Conservation (phyloP, 2,797 vertebrate species). For the Hoplostethus atlanticus region DNA sequence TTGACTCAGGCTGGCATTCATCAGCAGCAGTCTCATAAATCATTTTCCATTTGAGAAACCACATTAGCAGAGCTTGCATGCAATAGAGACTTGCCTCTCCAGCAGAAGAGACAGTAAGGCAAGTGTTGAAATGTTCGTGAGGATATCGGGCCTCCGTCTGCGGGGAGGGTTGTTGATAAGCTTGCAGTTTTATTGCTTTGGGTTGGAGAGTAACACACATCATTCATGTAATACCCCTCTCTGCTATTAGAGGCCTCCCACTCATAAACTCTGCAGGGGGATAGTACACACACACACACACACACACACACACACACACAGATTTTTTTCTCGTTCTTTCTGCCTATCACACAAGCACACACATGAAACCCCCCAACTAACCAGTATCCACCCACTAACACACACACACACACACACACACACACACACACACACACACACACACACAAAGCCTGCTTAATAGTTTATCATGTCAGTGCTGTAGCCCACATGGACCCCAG, state of each 20-base stretch:
- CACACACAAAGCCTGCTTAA: slow-evolving; percentile 49
- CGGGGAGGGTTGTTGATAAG: slow-evolving; percentile 21
- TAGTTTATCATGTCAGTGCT: slow-evolving; percentile 59
- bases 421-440: slow-evolving; percentile 6
- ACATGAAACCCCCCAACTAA: slow-evolving; percentile 24
- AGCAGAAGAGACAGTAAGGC: background rate
- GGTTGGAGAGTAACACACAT: slow-evolving; percentile 45
- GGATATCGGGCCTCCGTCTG: background rate
- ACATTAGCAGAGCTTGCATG: too few relatives aligned
- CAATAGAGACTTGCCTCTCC: background rate
- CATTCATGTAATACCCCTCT: slow-evolving; percentile 46
- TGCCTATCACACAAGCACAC: slow-evolving; percentile 37
- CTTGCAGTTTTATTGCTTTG: slow-evolving; percentile 29
- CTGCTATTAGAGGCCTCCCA: slow-evolving; percentile 61
- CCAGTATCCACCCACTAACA: slow-evolving; percentile 22
- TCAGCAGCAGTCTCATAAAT: background rate
- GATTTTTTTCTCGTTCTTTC: slow-evolving; percentile 50
- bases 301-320: slow-evolving; percentile 27
- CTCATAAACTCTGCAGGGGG: slow-evolving; percentile 57
- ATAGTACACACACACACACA: slow-evolving; percentile 23
- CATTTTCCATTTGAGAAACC: background rate
- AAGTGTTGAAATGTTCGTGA: background rate
- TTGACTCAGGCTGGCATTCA: background rate
- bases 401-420: slow-evolving; percentile 10
- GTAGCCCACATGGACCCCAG: slow-evolving; percentile 46